A percentile compares a stretch with the other conserved stretches of the same genome.
Evolutionary conservation across 2,888 invertebrate genomes (phyloP).

Genomic region (Dasysyrphus tricinctus): DNA sequence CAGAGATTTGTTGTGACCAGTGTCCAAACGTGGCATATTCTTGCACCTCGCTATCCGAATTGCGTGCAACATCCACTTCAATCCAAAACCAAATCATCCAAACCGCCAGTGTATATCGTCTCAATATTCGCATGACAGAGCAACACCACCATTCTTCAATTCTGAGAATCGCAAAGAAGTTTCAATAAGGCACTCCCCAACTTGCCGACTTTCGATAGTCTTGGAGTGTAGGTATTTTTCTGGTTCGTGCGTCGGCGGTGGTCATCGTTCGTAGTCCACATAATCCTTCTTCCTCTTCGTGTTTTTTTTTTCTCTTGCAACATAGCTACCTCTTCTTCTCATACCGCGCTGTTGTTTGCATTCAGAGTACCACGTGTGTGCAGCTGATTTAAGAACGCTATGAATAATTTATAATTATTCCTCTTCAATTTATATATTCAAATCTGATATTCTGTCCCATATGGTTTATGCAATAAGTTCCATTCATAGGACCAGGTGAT

Average conservation of each 20-base stretch:
- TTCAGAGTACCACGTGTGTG: conserved; percentile 28
- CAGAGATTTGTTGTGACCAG: conserved; percentile 59
- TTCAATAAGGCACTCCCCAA: conserved; percentile 53
- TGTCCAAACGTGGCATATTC: conserved; percentile 35
- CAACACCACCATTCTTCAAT: conserved; percentile 22
- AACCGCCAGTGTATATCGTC: conserved; percentile 27
- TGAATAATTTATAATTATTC: conserved; percentile 67
- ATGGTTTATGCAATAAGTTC: conserved; percentile 42
- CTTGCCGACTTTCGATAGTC: neutral
- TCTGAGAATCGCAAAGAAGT: conserved; percentile 61
- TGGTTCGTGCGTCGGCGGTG: conserved; percentile 29
- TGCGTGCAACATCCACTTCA: conserved; percentile 67
- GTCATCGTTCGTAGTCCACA: conserved; percentile 12
- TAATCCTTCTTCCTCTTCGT: conserved; percentile 41
- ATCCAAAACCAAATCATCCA: conserved; percentile 42
- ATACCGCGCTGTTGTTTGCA: neutral
- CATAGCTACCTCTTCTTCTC: neutral
- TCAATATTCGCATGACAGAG: conserved; percentile 69
- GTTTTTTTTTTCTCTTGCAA: neutral
- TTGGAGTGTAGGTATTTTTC: neutral
- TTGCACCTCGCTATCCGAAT: conserved; percentile 54
- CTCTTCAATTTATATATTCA: conserved; percentile 19
- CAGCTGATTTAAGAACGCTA: conserved; percentile 47
- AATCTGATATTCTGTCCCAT: conserved; percentile 23
- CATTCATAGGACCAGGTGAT: conserved; percentile 48